A percentile compares a stretch with the other conserved stretches of the same genome.
Conservation (phyloP, 2,797 vertebrate genomes). For the Podarcis lilfordi region DNA sequence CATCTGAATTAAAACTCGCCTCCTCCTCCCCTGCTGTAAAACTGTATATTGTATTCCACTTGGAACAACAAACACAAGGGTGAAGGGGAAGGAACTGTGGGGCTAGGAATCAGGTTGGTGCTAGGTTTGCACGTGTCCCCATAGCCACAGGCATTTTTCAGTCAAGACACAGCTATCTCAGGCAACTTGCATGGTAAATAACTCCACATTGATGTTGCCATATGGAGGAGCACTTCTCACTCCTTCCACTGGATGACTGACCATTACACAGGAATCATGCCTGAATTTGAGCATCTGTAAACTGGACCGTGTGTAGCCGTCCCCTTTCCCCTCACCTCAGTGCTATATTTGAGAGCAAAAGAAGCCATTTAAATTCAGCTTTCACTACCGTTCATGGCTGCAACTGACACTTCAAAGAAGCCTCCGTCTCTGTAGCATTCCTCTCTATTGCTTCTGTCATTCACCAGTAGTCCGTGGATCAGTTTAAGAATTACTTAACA, state of each 20-base stretch:
- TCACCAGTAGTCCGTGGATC: not conserved
- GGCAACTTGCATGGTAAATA: not conserved
- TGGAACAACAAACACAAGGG: not conserved
- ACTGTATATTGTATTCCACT: too few relatives aligned
- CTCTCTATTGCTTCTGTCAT: not conserved
- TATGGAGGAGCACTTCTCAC: not conserved
- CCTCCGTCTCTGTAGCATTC: not conserved
- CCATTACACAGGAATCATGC: not conserved
- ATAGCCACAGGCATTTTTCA: not conserved
- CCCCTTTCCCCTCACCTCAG: not conserved
- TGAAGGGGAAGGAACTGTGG: too few relatives aligned
- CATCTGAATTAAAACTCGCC: not conserved
- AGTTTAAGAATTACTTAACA: not conserved
- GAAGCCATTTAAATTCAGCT: not conserved
- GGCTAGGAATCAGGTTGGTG: too few relatives aligned
- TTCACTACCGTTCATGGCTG: too few relatives aligned
- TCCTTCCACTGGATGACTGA: not conserved
- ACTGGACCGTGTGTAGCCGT: not conserved
- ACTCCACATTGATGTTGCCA: not conserved
- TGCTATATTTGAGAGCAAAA: too few relatives aligned
- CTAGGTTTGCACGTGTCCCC: not conserved
- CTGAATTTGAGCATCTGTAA: not conserved
- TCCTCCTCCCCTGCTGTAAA: too few relatives aligned
- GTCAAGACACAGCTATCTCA: not conserved
- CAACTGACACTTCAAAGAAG: not conserved